Base-by-base conservation (phyloP, 2,797 vertebrate genomes). In the Novumbra hubbsi region DNA sequence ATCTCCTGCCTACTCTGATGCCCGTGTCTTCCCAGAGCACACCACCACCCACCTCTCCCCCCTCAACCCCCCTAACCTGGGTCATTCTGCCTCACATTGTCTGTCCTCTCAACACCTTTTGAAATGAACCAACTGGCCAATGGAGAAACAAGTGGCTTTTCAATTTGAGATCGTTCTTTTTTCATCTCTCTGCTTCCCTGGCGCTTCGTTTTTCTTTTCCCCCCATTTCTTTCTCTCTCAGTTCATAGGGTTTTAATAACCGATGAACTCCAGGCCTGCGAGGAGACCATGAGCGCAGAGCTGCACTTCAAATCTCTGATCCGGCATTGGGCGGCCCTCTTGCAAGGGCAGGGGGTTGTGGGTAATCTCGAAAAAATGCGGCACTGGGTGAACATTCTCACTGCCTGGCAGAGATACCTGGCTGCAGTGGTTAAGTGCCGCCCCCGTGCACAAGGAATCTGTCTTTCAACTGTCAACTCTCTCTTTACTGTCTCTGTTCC, bases 91-190 rank as follows among this genome's bases (percentile, higher is more conserved):
- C 85, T 79, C 78, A 55, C 73, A 69, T 78, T 88, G 81, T 75
- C 80, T 80, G 66, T 81, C 86, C 78, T 76, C 84, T 91, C 88
- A 87, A 81, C 86, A 84, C 84, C 80, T 88, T 88, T 86, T 80
- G 75, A 87, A 86, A 87, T 76, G 11, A 89, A 86, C 78, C 74
- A 76, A 66, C 75, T 57, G 62, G 41, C 78, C 77, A 78, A 79
- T 82, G 84, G 85, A 73, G 80, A 68, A 77, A 77, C 80, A 83
- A 88, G 78, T 85, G 78, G 71, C 76, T 80, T 87, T 84, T 82
- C 70, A 81, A 86, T 81, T 79, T 62, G 21, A 77, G 72, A 82
- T 74, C 76, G 68, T 64, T 72, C 41, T 76, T 80, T 55, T 14
- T 48, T 38, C 27, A 24, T 75, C 72, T 70, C 71, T 74, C 64